These are phyloP conservation scores for Trachymyrmex septentrionalis DNA, from an alignment of 1,140 invertebrate species.

Conservation along the genomic window DNA sequence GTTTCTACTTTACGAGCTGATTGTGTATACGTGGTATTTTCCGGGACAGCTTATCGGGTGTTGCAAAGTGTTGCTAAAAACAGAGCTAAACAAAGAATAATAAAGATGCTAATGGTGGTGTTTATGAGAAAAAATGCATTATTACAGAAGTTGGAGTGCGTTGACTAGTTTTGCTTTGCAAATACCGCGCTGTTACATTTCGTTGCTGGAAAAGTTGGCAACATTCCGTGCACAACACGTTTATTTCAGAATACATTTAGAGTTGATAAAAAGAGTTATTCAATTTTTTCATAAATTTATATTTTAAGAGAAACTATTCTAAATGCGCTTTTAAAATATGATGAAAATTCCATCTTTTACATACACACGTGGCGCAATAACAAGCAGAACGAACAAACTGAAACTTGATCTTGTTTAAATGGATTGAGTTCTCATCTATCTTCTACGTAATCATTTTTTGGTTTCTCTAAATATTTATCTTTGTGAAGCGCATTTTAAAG, in stretches of 20 bases:
- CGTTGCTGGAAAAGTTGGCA: neutral
- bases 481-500: neutral
- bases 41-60: conserved; percentile 46
- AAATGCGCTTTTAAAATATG: neutral
- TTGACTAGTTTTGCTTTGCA: conserved; percentile 7
- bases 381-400: neutral
- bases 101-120: conserved; percentile 22
- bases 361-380: neutral
- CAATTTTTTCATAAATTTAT: neutral
- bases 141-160: neutral
- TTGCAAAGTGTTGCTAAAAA: conserved; percentile 29
- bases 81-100: conserved; percentile 7
- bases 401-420: conserved; percentile 40
- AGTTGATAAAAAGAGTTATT: conserved; percentile 36
- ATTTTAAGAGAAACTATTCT: conserved; percentile 1
- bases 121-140: conserved; percentile 7
- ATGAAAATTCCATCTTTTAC: neutral
- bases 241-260: conserved; percentile 26
- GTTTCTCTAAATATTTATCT: neutral
- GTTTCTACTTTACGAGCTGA: conserved; percentile 38
- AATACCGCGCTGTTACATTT: neutral
- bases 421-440: neutral
- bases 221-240: neutral
- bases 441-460: neutral
- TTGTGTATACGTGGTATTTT: conserved; percentile 40